Conservation (phyloP, 2,888 invertebrate genomes). For the Brassicogethes aeneus region DNA sequence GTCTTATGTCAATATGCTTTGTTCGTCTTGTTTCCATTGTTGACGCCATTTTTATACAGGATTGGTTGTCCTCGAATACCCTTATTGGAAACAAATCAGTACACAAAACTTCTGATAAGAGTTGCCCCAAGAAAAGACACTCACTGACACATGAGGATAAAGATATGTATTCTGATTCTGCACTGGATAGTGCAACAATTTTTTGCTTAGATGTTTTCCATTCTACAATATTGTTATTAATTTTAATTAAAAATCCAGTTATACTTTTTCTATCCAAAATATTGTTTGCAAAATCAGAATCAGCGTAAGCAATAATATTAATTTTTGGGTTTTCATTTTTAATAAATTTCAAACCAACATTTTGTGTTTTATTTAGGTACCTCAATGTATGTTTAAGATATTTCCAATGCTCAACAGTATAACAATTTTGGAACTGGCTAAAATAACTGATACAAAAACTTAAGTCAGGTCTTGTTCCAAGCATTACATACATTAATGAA, state of each 20-base stretch:
- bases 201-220: slow-evolving; percentile 17
- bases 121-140: slow-evolving; percentile 14
- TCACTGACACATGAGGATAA: slow-evolving; percentile 14
- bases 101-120: slow-evolving; percentile 11
- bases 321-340: slow-evolving; percentile 6
- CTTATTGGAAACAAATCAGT: slow-evolving; percentile 10
- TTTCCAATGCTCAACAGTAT: slow-evolving; percentile 13
- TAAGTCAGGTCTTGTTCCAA: slow-evolving; percentile 16
- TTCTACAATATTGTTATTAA: slow-evolving; percentile 14
- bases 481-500: slow-evolving; percentile 18
- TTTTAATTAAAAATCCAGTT: slow-evolving; percentile 15
- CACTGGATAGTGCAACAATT: slow-evolving; percentile 13
- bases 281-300: slow-evolving; percentile 18
- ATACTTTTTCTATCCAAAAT: slow-evolving; percentile 16
- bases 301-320: slow-evolving; percentile 13
- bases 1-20: slow-evolving; percentile 14
- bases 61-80: too few species aligned
- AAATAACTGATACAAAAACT: slow-evolving; percentile 17
- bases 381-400: slow-evolving; percentile 12
- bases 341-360: slow-evolving; percentile 13
- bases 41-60: slow-evolving; percentile 13
- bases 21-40: slow-evolving; percentile 13
- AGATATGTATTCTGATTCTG: slow-evolving; percentile 18
- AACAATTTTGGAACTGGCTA: slow-evolving; percentile 19
- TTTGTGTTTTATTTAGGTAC: slow-evolving; percentile 13